Evolutionary conservation across 1,140 invertebrate genomes (phyloP).

Genomic region (Drosophila paulistorum): DNA sequence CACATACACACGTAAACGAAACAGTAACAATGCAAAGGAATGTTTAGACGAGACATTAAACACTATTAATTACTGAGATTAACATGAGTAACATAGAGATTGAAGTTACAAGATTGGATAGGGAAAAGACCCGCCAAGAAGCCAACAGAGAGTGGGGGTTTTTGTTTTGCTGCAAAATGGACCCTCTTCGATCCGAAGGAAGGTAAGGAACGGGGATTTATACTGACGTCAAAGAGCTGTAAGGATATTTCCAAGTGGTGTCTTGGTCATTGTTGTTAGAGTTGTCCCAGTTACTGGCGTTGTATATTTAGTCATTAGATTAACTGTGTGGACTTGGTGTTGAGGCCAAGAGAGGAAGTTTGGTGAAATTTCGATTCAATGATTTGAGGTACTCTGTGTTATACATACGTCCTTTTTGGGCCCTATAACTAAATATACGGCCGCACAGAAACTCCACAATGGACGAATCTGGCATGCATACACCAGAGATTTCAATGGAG

Average conservation of each 20-base stretch:
- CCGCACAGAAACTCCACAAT: conserved; percentile 71
- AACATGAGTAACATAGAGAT: neutral
- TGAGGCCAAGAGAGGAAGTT: neutral
- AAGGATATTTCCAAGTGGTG: too few relatives aligned
- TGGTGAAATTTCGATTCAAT: neutral
- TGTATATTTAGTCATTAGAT: too few relatives aligned
- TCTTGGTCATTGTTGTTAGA: too few relatives aligned
- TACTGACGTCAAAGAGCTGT: too few relatives aligned
- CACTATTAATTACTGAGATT: neutral
- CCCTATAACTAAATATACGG: conserved; percentile 1
- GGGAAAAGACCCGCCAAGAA: neutral
- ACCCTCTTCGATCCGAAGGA: too few relatives aligned
- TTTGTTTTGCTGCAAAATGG: too few relatives aligned
- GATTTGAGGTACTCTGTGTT: conserved; percentile 5
- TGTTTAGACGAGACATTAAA: neutral
- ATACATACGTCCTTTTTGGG: conserved; percentile 23
- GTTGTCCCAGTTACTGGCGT: too few relatives aligned
- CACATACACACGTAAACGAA: conserved; percentile 30
- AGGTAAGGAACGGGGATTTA: too few relatives aligned
- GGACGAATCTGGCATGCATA: conserved; percentile 64
- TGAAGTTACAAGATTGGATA: too few relatives aligned
- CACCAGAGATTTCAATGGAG: conserved; percentile 24
- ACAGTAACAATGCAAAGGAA: conserved; percentile 25
- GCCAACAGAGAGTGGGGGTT: neutral
- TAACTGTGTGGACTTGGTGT: neutral